These are phyloP conservation scores for Homalodisca vitripennis DNA, from an alignment of 1,140 invertebrate species.

Conservation along the genomic window DNA sequence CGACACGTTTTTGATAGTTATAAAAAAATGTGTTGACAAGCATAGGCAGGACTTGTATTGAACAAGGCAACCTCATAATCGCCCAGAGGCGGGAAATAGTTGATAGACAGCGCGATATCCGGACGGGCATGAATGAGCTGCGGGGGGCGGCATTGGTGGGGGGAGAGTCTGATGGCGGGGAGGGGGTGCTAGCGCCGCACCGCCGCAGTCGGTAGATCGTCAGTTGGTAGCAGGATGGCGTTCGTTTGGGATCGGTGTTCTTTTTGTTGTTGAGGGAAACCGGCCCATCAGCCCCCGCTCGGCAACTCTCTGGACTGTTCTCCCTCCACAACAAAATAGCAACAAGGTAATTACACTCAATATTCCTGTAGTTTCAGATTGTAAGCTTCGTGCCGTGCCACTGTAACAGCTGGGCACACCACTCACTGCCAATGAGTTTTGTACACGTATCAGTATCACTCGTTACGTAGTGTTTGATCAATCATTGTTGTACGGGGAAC, in stretches of 20 bases:
- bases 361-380: neutral
- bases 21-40: neutral
- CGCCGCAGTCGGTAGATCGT: neutral
- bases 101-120: neutral
- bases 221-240: constrained; percentile 10
- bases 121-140: neutral
- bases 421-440: neutral
- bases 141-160: neutral
- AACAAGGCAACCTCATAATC: neutral
- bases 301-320: neutral
- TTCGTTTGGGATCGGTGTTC: neutral
- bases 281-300: neutral
- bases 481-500: neutral
- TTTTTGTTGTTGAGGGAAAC: constrained; percentile 3
- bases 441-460: neutral
- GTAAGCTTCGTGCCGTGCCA: neutral
- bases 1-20: too few relatives aligned
- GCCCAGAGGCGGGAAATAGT: neutral
- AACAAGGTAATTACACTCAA: neutral
- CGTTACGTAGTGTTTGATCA: neutral
- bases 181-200: neutral
- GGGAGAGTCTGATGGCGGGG: neutral
- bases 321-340: neutral
- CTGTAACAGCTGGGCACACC: neutral
- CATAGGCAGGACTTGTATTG: neutral